These are phyloP conservation scores for Pollenia labialis DNA, from an alignment of 2,888 invertebrate genomes.

Conservation along the genomic window DNA sequence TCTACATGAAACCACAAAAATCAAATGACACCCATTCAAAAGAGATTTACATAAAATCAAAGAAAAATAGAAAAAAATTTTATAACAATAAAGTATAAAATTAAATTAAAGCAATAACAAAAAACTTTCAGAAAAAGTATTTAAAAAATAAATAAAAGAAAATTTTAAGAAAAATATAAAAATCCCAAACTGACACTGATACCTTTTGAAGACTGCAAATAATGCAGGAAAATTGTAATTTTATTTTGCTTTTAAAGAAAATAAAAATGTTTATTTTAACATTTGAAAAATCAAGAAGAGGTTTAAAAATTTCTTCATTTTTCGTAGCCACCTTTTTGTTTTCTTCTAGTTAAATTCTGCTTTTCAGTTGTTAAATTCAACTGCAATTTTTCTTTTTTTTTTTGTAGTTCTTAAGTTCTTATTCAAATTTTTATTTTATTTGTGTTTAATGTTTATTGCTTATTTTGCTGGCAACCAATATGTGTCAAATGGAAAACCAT, in stretches of 20 bases:
- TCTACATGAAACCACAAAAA: slow-evolving; percentile 62
- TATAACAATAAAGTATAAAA: slow-evolving; percentile 46
- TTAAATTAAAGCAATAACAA: slow-evolving; percentile 7
- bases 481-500: slow-evolving; percentile 70
- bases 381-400: background rate
- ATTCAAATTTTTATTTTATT: slow-evolving; percentile 5
- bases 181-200: slow-evolving; percentile 20
- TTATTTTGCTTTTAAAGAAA: too few species aligned
- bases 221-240: background rate
- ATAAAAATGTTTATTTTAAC: too few species aligned
- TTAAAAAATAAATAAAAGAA: background rate
- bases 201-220: background rate
- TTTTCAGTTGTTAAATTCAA: background rate
- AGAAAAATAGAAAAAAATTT: slow-evolving; percentile 31
- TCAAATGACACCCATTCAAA: slow-evolving; percentile 58
- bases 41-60: slow-evolving; percentile 46
- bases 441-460: slow-evolving; percentile 54
- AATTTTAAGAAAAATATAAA: background rate
- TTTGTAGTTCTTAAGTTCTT: background rate
- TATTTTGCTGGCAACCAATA: slow-evolving; percentile 68
- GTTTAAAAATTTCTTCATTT: too few species aligned
- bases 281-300: too few species aligned
- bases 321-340: background rate
- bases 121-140: background rate
- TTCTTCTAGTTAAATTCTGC: background rate